phyloP scores from a whole-genome alignment of 2,797 vertebrate species.

The Pteronotus mesoamericanus region DNA sequence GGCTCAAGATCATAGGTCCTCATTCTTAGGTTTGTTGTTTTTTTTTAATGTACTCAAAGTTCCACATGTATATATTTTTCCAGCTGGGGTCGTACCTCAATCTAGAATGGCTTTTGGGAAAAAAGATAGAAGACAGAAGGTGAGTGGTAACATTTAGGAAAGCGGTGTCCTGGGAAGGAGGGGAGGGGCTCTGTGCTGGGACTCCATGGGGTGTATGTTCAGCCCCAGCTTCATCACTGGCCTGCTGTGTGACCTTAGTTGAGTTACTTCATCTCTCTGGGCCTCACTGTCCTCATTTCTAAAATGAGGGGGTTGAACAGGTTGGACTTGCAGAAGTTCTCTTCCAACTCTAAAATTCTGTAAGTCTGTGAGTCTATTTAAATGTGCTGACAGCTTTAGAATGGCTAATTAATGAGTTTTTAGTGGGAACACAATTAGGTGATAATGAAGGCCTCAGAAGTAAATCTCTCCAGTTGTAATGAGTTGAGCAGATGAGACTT shows the following conservation, averaged over 20 bases:
- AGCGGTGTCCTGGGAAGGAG: not conserved
- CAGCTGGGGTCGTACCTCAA: not conserved
- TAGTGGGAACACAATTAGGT: slow-evolving; percentile 68
- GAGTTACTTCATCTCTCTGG: not conserved
- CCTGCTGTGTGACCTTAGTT: not conserved
- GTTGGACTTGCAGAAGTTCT: slow-evolving; percentile 21
- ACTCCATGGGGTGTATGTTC: not conserved
- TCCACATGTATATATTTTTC: slow-evolving; percentile 14
- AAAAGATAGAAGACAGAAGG: not conserved
- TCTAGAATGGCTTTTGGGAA: not conserved
- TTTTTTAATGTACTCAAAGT: not conserved
- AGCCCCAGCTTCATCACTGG: not conserved
- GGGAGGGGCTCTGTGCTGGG: not conserved
- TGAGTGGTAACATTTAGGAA: not conserved
- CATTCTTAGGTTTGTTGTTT: not conserved
- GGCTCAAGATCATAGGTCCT: not conserved
- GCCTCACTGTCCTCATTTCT: not conserved
- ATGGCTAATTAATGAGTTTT: slow-evolving; percentile 76
- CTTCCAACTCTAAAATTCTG: slow-evolving; percentile 3
- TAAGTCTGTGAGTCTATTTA: slow-evolving; percentile 55
- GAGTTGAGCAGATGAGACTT: slow-evolving; percentile 44
- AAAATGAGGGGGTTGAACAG: not conserved
- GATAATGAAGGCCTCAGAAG: slow-evolving; percentile 52
- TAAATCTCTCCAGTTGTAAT: slow-evolving; percentile 63
- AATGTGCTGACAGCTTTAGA: slow-evolving; percentile 64